A percentile compares a stretch with the other conserved stretches of the same genome.
Conservation (phyloP, 2,113 vertebrate genomes). For the Plecturocebus donacophilus region DNA sequence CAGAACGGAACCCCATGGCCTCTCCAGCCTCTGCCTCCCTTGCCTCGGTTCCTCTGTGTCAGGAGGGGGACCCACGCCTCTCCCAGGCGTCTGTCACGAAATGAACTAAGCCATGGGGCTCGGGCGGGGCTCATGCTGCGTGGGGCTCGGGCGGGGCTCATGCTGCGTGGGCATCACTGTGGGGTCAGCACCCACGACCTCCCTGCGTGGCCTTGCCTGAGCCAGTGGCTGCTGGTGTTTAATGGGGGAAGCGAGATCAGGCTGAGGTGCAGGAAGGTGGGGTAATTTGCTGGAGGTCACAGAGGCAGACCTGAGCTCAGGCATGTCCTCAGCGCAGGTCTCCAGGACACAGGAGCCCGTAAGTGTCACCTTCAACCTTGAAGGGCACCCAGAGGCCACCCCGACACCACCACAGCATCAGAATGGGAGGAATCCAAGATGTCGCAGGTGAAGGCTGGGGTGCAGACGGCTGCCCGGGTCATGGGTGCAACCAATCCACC, state of each 20-base stretch:
- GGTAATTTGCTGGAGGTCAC: not conserved
- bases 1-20: fast-evolving
- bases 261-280: not conserved
- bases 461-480: too few species aligned
- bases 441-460: too few species aligned
- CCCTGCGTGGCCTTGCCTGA: not conserved
- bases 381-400: not conserved
- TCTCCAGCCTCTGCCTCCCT: not conserved
- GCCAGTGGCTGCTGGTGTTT: not conserved
- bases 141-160: not conserved
- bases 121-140: not conserved
- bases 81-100: not conserved
- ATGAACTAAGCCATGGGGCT: not conserved
- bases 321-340: not conserved
- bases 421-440: too few species aligned
- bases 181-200: not conserved
- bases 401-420: not conserved
- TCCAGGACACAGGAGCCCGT: not conserved
- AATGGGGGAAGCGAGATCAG: too few species aligned
- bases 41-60: not conserved
- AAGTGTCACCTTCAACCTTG: not conserved
- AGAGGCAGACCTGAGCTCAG: not conserved
- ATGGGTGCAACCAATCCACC: too few species aligned
- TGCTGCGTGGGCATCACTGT: not conserved
- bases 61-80: not conserved